These are phyloP conservation scores for Whitmania pigra DNA, from an alignment of 1,140 invertebrate species.

Conservation along the genomic window DNA sequence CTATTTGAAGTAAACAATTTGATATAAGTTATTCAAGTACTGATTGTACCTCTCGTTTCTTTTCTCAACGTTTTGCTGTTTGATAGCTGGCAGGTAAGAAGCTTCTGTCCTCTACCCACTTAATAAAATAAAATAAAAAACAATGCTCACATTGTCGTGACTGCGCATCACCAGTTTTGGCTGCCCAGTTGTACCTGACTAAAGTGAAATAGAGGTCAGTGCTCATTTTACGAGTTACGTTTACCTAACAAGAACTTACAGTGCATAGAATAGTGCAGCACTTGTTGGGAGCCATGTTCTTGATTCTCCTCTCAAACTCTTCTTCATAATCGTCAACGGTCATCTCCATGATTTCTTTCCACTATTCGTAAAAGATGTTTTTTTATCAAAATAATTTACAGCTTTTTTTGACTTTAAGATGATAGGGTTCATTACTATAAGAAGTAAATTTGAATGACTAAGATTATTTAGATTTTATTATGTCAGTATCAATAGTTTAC, in stretches of 20 bases:
- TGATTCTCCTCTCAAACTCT: conserved; percentile 54
- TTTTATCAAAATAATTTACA: no score
- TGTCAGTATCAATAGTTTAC: no score
- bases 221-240: not conserved
- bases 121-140: no score
- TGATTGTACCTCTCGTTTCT: no score
- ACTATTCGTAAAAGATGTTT: not conserved
- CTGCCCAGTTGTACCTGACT: conserved; percentile 71
- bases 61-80: no score
- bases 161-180: conserved; percentile 79
- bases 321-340: conserved; percentile 60
- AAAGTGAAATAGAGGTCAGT: not conserved
- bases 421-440: not conserved
- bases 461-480: no score
- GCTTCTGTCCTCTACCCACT: no score
- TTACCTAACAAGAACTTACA: conserved; percentile 40
- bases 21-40: no score
- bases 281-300: conserved; percentile 62
- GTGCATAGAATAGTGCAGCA: conserved; percentile 76
- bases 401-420: not conserved
- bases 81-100: no score
- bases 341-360: conserved; percentile 45
- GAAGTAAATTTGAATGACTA: no score
- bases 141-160: conserved; percentile 57
- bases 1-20: no score